Percentiles rank a stretch among this genome's conserved stretches.
Conservation (phyloP, 2,113 vertebrate species). For the Hydrolagus affinis region DNA sequence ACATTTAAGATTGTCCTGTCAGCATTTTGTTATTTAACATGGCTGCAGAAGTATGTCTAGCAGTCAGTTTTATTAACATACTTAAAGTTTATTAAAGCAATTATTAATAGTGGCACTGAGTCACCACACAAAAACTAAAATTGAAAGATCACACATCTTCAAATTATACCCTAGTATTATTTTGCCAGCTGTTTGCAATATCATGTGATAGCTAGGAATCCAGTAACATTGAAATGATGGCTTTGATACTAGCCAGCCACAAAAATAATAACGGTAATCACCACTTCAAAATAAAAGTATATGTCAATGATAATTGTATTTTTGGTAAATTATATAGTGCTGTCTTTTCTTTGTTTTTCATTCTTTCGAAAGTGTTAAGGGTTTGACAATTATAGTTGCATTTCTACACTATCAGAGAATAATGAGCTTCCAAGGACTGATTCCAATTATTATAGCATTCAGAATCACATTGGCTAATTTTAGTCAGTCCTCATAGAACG, state of each 20-base stretch:
- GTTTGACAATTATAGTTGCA: neutral
- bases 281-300: neutral
- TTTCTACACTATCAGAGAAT: no score
- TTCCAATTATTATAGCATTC: no score
- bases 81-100: neutral
- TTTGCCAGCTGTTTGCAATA: conserved; percentile 28
- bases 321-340: conserved; percentile 19
- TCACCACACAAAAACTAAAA: neutral
- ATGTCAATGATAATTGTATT: conserved; percentile 17
- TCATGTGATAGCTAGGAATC: neutral
- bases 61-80: neutral
- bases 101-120: conserved; percentile 17
- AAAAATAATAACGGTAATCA: conserved; percentile 28
- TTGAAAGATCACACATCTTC: neutral
- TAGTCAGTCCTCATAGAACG: no score
- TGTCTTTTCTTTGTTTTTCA: neutral
- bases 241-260: conserved; percentile 10
- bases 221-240: conserved; percentile 17
- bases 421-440: no score
- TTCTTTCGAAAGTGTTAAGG: neutral
- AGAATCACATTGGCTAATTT: no score
- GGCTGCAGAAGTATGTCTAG: neutral
- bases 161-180: conserved; percentile 15
- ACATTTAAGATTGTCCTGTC: neutral
- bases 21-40: neutral